Conservation (phyloP, 2,113 vertebrate genomes). For the Apteryx mantelli region DNA sequence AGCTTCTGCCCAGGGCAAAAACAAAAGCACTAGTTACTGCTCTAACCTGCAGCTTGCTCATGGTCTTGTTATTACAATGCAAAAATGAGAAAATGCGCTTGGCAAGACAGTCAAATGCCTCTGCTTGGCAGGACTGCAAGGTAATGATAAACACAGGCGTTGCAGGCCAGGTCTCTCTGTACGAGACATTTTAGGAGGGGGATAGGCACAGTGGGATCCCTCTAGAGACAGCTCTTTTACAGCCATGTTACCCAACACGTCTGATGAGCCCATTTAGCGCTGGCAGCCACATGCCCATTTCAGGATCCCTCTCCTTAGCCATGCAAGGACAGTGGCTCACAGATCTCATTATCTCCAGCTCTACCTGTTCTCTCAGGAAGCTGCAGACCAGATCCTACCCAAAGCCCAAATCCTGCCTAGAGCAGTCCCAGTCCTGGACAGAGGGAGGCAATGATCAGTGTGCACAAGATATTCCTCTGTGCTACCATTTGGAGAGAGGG, state of each 20-base stretch:
- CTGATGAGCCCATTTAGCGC: background rate
- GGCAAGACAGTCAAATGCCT: background rate
- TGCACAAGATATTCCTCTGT: background rate
- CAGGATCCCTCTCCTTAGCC: background rate
- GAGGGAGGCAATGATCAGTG: background rate
- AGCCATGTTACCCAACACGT: background rate
- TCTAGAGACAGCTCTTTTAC: background rate
- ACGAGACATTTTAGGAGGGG: background rate
- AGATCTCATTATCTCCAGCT: background rate
- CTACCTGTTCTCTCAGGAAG: background rate
- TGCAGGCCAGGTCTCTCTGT: background rate
- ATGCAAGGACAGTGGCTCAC: background rate
- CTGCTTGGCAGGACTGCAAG: too few relatives aligned
- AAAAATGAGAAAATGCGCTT: background rate
- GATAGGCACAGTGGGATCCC: background rate
- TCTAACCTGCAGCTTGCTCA: background rate
- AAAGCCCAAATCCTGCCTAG: background rate
- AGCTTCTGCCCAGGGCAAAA: background rate
- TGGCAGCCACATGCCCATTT: background rate
- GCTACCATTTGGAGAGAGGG: background rate
- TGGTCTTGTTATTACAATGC: too few relatives aligned
- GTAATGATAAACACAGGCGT: background rate
- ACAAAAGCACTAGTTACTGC: background rate
- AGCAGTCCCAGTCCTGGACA: fast-evolving
- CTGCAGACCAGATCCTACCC: background rate